Conservation (phyloP, 2,797 vertebrate species). For the Erethizon dorsatum region DNA sequence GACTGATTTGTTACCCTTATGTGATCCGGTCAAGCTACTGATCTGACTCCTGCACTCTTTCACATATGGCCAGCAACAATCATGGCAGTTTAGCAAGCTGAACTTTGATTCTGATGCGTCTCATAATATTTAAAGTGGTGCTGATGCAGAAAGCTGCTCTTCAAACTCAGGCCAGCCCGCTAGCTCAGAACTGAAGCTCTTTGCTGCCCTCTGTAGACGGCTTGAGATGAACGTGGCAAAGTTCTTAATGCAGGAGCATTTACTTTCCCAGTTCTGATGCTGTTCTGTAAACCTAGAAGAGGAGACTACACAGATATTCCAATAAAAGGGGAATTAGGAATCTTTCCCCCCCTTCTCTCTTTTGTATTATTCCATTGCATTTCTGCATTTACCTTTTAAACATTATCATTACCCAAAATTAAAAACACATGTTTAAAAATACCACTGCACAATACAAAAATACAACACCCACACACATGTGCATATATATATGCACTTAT, state of each 20-base stretch:
- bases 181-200: constrained; percentile 85
- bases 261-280: neutral
- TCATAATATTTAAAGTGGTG: constrained; percentile 27
- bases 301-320: neutral
- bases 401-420: neutral
- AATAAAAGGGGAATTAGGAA: neutral
- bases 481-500: neutral
- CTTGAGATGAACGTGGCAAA: neutral
- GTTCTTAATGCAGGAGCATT: neutral
- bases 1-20: constrained; percentile 55
- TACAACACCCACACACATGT: neutral
- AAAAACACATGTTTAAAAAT: constrained; percentile 35
- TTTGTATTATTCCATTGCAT: neutral
- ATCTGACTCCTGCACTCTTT: constrained; percentile 69
- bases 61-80: neutral
- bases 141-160: constrained; percentile 48
- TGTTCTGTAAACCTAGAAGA: neutral
- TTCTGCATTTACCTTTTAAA: constrained; percentile 15
- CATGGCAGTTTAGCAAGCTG: constrained; percentile 60
- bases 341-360: neutral
- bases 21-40: constrained; percentile 73
- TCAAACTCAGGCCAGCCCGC: neutral
- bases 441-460: constrained; percentile 12
- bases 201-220: constrained; percentile 91
- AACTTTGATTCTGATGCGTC: constrained; percentile 64